Evolutionary conservation across 2,797 vertebrate species (phyloP), one percentile per base, ranked within the genome.

Genomic region (Gymnoscopelus microlampas): DNA sequence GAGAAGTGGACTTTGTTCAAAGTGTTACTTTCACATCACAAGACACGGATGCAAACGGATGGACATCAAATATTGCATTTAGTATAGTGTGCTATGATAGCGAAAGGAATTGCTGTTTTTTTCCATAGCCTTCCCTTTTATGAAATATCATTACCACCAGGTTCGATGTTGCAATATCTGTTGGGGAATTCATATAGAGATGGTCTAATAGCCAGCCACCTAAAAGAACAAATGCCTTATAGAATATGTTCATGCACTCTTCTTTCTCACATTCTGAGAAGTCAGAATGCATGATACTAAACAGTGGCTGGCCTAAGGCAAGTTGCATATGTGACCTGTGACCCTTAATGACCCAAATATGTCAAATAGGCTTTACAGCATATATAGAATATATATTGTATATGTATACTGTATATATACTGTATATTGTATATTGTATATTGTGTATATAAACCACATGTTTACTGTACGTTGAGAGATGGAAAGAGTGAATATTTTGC

Each of bases 1-100:
- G 60, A 79, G 80, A 85, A 76, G 79, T 70, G 63, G 74, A 70
- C 71, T 67, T n/a, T 76, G 64, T 81, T 13, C 12, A 51, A 51
- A 79, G 61, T 53, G 63, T 39, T 60, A 63, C 81, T 88, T 86
- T 90, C 82, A 84, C 77, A 76, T 84, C 60, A 23, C 14, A 51
- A 82, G 66, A 85, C 12, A 5, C 39, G 63, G 19, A 51, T 2
- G 6, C 57, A 49, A 63, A 70, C 63, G n/a, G 68, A 81, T 44
- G 35, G 49, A 9, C n/a, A n/a, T 24, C 23, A 24, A 10, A 61
- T 3, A 9, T 44, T 15, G 49, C 65, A 5, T 35, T 7, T 2
- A 4, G 14, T 19, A 19, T 19, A 19, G 19, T 19, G 19, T 19
- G 19, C 19, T 6, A 15, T 29, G 8, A 44, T 56, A n/a, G 0